These are phyloP conservation scores for Psittacula cyanocephala DNA, from an alignment of 2,113 vertebrate genomes.

Conservation along the genomic window DNA sequence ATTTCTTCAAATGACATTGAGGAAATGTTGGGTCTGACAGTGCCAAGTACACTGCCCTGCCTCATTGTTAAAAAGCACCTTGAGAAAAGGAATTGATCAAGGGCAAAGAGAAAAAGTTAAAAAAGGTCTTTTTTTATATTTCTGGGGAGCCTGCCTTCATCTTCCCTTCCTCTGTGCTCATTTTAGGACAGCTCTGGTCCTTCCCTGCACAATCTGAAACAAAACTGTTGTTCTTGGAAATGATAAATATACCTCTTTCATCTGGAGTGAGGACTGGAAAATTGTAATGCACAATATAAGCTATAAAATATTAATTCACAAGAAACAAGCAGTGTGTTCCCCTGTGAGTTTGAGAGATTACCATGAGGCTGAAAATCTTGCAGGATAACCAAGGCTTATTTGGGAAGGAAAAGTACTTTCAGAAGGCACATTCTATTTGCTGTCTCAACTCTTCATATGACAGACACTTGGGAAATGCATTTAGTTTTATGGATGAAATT, in stretches of 20 bases:
- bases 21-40: conserved; percentile 19
- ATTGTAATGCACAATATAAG: neutral
- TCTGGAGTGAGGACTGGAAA: neutral
- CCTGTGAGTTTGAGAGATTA: neutral
- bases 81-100: conserved; percentile 16
- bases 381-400: neutral
- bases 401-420: neutral
- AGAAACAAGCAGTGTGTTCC: neutral
- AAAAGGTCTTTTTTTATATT: neutral
- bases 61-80: conserved; percentile 5
- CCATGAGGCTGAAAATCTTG: neutral
- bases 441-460: neutral
- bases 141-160: neutral
- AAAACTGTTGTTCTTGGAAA: neutral
- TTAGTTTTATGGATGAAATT: neutral
- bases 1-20: conserved; percentile 25
- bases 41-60: neutral
- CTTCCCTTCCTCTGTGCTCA: neutral
- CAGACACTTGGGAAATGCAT: neutral
- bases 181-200: neutral
- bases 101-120: neutral
- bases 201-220: neutral
- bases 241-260: neutral
- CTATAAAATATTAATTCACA: neutral
- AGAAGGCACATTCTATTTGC: neutral